Evolutionary conservation across 2,113 vertebrate genomes (phyloP).

Genomic region (Pseudorectes ferrugineus): DNA sequence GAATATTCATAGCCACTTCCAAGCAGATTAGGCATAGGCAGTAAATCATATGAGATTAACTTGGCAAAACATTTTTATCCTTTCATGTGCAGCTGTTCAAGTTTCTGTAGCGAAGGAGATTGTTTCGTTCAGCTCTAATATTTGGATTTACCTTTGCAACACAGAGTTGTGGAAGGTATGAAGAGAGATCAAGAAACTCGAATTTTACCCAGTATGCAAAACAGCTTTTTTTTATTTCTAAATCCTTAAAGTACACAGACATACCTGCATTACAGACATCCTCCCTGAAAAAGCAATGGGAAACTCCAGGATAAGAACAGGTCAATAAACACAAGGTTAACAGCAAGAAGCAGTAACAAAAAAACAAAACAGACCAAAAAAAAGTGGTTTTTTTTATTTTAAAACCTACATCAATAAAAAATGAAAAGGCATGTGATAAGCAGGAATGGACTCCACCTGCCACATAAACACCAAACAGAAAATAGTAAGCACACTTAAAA

Average conservation of each 20-base stretch:
- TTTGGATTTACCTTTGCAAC: neutral
- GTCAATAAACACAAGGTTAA: neutral
- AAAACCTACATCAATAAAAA: neutral
- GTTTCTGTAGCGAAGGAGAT: neutral
- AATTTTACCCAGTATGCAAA: neutral
- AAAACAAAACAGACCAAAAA: neutral
- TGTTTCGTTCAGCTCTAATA: neutral
- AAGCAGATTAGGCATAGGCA: constrained; percentile 39
- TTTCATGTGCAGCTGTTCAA: constrained; percentile 37
- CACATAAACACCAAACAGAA: neutral
- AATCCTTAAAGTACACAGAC: neutral
- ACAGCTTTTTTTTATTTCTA: neutral
- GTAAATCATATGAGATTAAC: constrained; percentile 54
- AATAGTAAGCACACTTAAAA: neutral
- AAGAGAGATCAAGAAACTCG: neutral
- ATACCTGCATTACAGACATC: neutral
- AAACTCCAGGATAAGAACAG: neutral
- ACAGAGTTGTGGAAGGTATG: neutral
- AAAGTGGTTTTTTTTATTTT: neutral
- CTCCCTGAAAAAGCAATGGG: neutral
- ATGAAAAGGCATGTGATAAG: neutral
- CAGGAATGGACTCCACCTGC: neutral
- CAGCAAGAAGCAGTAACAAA: neutral
- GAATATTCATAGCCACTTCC: constrained; percentile 33
- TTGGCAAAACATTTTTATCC: constrained; percentile 42